phyloP scores from a whole-genome alignment of 2,113 vertebrate species.

The Phaethon lepturus region DNA sequence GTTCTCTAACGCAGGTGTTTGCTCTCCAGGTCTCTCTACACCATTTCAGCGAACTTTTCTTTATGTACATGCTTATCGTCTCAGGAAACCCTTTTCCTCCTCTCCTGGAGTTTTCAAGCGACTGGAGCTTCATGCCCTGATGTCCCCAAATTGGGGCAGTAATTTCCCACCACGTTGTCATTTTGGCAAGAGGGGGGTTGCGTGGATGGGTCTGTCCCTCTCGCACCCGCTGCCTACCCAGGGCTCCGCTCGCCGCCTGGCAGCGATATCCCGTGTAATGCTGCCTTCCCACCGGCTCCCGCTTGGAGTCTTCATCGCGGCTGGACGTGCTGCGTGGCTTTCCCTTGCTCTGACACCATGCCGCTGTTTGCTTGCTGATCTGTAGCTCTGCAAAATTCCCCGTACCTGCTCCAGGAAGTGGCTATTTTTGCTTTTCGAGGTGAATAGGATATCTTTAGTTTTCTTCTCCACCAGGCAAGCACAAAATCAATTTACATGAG shows the following conservation, averaged over 20 bases:
- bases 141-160: neutral
- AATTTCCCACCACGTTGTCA: neutral
- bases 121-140: too few species aligned
- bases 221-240: neutral
- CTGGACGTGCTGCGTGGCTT: neutral
- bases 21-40: neutral
- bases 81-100: neutral
- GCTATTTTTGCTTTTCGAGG: neutral
- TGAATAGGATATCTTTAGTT: neutral
- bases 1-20: too few species aligned
- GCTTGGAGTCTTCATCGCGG: neutral
- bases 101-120: neutral
- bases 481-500: neutral
- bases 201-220: neutral
- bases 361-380: neutral
- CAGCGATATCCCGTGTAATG: fast-evolving
- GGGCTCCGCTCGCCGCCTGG: fast-evolving
- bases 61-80: fast-evolving
- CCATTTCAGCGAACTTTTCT: neutral
- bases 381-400: neutral
- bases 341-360: neutral
- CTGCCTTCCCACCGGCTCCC: neutral
- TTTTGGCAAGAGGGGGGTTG: neutral
- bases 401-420: neutral
- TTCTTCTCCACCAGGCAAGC: neutral